phyloP scores from a whole-genome alignment of 2,888 invertebrate genomes.

The Cephus nigrinus region DNA sequence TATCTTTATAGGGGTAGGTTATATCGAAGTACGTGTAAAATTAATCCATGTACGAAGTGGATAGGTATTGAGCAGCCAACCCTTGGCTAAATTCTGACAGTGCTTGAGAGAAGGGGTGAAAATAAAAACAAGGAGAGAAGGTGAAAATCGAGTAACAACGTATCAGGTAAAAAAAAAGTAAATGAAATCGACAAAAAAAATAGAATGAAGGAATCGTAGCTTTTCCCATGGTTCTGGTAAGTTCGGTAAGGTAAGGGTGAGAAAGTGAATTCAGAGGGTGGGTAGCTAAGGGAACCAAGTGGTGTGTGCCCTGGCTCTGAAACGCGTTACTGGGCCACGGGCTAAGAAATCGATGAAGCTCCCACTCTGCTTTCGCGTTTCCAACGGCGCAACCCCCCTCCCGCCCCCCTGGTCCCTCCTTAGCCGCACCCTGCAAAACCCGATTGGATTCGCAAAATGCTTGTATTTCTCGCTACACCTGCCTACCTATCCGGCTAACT shows the following conservation, averaged over 20 bases:
- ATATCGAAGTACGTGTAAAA: background rate
- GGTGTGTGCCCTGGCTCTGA: slow-evolving; percentile 29
- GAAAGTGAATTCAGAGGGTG: slow-evolving; percentile 1
- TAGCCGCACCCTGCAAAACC: slow-evolving; percentile 49
- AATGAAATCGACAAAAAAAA: background rate
- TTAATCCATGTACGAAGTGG: background rate
- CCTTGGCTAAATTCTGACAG: background rate
- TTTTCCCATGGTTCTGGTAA: background rate
- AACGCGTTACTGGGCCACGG: slow-evolving; percentile 61
- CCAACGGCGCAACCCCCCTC: slow-evolving; percentile 15
- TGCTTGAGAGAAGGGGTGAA: background rate
- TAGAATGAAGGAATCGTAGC: background rate
- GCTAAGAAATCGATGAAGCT: slow-evolving; percentile 65
- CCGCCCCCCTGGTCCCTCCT: slow-evolving; percentile 36
- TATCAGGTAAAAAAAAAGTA: background rate
- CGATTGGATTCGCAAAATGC: slow-evolving; percentile 20
- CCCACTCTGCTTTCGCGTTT: slow-evolving; percentile 38
- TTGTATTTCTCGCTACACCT: background rate
- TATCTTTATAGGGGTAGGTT: background rate
- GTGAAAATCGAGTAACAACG: background rate
- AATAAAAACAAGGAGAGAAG: background rate
- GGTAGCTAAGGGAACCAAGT: slow-evolving; percentile 14
- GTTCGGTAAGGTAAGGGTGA: slow-evolving; percentile 1
- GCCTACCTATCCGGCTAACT: background rate
- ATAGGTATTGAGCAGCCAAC: background rate